These are phyloP conservation scores for Thereva nobilitata DNA, from an alignment of 2,888 invertebrate genomes.

Conservation along the genomic window DNA sequence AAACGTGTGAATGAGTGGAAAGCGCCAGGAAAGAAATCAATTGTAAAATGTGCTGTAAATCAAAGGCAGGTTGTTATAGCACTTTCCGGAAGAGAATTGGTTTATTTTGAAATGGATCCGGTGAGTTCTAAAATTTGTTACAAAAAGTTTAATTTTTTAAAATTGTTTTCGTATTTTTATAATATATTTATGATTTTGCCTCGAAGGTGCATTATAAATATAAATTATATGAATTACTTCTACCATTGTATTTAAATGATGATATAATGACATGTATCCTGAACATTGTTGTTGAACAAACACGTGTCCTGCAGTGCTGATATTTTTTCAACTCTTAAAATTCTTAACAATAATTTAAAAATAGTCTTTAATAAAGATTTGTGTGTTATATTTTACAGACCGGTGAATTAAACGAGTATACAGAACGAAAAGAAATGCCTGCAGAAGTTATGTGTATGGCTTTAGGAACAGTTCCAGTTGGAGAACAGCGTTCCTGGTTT, in stretches of 20 bases:
- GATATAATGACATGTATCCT: conserved; percentile 53
- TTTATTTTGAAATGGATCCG: conserved; percentile 99
- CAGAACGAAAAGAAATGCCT: conserved; percentile 94
- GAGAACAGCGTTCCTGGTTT: conserved; percentile 94
- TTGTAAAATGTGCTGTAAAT: conserved; percentile 97
- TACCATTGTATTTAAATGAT: conserved; percentile 46
- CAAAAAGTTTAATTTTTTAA: not conserved
- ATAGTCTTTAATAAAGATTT: conserved; percentile 3
- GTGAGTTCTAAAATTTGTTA: conserved; percentile 65
- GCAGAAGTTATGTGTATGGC: conserved; percentile 99
- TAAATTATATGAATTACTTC: not conserved
- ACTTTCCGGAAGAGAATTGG: conserved; percentile 93
- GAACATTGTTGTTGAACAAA: conserved; percentile 57
- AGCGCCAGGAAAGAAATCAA: conserved; percentile 95
- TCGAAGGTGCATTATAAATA: not conserved
- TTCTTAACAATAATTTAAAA: not conserved
- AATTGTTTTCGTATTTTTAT: not conserved
- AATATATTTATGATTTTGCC: not conserved
- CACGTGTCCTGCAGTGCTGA: conserved; percentile 61
- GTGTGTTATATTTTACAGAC: conserved; percentile 67
- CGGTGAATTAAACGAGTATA: conserved; percentile 97
- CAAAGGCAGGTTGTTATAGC: conserved; percentile 98
- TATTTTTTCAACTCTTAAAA: conserved; percentile 33
- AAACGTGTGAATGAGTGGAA: conserved; percentile 99
- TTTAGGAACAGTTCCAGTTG: conserved; percentile 89